phyloP scores from a whole-genome alignment of 2,797 vertebrate genomes.

The Astyanax mexicanus region DNA sequence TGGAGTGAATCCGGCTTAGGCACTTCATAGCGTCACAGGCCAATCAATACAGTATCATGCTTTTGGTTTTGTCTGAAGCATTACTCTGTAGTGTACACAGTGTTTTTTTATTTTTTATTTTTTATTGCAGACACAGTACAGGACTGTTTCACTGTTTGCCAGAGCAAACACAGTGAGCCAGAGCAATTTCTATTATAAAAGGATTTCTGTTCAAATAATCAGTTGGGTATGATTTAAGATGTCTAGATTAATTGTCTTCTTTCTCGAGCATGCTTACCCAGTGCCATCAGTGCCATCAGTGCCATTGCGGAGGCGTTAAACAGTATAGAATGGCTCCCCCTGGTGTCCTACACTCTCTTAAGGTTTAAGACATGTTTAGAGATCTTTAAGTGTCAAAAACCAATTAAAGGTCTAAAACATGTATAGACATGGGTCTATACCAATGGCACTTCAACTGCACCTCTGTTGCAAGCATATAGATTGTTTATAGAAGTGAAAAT shows the following conservation, averaged over 20 bases:
- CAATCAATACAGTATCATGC: conserved; percentile 16
- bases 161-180: too few relatives aligned
- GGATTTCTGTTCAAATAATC: not conserved
- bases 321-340: conserved; percentile 65
- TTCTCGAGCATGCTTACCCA: not conserved
- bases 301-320: conserved; percentile 35
- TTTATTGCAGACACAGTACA: too few relatives aligned
- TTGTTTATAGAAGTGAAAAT: too few relatives aligned
- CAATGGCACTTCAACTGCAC: too few relatives aligned
- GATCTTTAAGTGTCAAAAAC: too few relatives aligned
- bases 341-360: conserved; percentile 59
- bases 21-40: not conserved
- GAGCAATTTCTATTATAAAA: not conserved
- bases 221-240: not conserved
- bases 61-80: conserved; percentile 49
- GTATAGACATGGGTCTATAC: too few relatives aligned
- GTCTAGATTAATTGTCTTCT: not conserved
- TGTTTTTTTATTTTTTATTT: too few relatives aligned
- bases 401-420: too few relatives aligned
- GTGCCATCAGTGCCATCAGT: conserved; percentile 9
- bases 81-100: not conserved
- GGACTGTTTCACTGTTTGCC: too few relatives aligned
- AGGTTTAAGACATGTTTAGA: too few relatives aligned
- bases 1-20: not conserved
- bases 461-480: too few relatives aligned